Base-by-base conservation (phyloP, 2,797 vertebrate species). In the Sparus aurata region DNA sequence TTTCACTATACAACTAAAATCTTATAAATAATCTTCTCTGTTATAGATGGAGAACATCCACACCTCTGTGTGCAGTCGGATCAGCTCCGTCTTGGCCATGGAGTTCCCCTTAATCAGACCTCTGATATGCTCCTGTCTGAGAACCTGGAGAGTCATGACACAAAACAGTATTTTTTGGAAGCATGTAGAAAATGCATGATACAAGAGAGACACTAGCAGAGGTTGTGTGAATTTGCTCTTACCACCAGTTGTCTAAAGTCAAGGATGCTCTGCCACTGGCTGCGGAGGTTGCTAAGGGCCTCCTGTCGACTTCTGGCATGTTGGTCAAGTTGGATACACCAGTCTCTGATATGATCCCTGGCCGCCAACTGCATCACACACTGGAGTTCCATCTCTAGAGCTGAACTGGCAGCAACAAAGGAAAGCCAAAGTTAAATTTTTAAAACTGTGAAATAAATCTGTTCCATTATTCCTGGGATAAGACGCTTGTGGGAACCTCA, bases 71-170 rank as follows among this genome's bases (percentile, higher is more conserved):
- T 95, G 92, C 63, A 85, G 77, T 60, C 66, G 84, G 3, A 89
- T 86, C 46, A 96, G 80, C 52, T 95, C 94, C 0, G 67, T 87
- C 83, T 96, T 96, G 5, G 94, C 82, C 0, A 75, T 79, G 0
- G 95, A 95, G 85, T 96, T 96, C 1, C 90, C 95, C 60, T 95
- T 95, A 70, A 96, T 96, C 46, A 97, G 91, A 38, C 90, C 85
- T 82, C 94, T 92, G 75, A 97, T 95, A 43, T 96, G 94, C 55
- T 96, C 93, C 83, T 96, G 96, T 83, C 95, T 95, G 58, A 88
- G 77, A 63, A 88, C 84, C 94, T 96, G 82, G 0, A 77, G 27
- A 73, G 7, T 89, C 27, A 85, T 18, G 80, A 54, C 1, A 80
- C 46, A 20, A 74, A 12, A 47, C 18, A 20, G 16, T 73, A 22